phyloP scores from a whole-genome alignment of 2,888 invertebrate genomes.

The Chironomus riparius region DNA sequence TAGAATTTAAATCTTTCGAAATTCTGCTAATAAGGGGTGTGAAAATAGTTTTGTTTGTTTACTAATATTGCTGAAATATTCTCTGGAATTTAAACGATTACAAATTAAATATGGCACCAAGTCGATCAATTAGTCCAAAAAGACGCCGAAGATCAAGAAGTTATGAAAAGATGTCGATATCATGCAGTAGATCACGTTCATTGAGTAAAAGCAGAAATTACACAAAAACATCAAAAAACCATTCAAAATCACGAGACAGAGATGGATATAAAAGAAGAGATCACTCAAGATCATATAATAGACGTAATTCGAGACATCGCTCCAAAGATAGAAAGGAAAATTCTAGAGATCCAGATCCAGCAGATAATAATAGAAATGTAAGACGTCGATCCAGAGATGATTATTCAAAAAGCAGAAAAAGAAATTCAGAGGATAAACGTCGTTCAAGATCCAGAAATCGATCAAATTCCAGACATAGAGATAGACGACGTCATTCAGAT shows the following conservation, averaged over 20 bases:
- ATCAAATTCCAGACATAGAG: neutral
- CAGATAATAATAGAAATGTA: neutral
- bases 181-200: neutral
- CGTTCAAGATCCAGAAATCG: neutral
- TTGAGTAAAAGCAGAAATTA: neutral
- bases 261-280: too few species aligned
- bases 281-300: neutral
- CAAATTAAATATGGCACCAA: slow-evolving; percentile 8
- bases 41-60: neutral
- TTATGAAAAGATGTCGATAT: neutral
- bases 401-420: too few species aligned
- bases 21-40: neutral
- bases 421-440: neutral
- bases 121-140: slow-evolving; percentile 5
- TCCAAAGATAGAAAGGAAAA: neutral
- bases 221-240: neutral
- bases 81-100: neutral
- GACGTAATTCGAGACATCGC: neutral
- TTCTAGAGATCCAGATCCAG: neutral
- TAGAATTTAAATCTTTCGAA: neutral
- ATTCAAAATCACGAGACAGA: neutral
- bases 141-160: neutral
- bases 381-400: neutral
- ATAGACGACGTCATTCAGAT: neutral
- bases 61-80: neutral